Conservation (phyloP, 2,888 invertebrate genomes). For the Dryadula phaetusa region DNA sequence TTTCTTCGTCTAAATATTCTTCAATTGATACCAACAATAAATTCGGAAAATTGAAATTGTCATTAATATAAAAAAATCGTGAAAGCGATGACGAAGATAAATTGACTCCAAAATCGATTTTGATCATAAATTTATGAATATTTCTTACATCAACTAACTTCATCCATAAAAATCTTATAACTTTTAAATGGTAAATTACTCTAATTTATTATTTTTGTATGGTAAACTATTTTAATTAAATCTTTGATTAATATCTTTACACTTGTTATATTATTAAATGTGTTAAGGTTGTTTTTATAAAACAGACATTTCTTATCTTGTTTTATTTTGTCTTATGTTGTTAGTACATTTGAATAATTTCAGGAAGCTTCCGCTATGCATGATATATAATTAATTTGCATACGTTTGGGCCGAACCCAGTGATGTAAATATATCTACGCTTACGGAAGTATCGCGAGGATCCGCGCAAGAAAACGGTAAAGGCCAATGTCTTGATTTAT, state of each 20-base stretch:
- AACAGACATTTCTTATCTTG: constrained; percentile 1
- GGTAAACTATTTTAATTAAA: background rate
- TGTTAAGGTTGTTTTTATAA: constrained; percentile 5
- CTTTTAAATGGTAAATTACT: constrained; percentile 2
- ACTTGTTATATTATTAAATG: background rate
- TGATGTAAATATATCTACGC: constrained; percentile 39
- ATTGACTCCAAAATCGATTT: no score
- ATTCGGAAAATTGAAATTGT: no score
- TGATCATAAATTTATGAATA: no score
- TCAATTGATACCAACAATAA: no score
- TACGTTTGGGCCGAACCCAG: constrained; percentile 40
- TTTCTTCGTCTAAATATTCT: no score
- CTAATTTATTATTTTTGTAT: background rate
- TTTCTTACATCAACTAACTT: no score
- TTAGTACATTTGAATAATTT: constrained; percentile 21
- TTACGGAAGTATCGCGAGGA: constrained; percentile 43
- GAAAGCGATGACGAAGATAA: no score
- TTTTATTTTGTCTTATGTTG: background rate
- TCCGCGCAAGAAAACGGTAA: constrained; percentile 37
- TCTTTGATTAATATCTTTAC: background rate
- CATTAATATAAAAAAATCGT: no score
- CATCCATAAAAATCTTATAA: background rate
- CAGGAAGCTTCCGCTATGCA: constrained; percentile 19
- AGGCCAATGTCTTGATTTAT: constrained; percentile 46
- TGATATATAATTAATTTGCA: constrained; percentile 18